phyloP scores from a whole-genome alignment of 2,888 invertebrate genomes.

The Ephialtes manifestator region DNA sequence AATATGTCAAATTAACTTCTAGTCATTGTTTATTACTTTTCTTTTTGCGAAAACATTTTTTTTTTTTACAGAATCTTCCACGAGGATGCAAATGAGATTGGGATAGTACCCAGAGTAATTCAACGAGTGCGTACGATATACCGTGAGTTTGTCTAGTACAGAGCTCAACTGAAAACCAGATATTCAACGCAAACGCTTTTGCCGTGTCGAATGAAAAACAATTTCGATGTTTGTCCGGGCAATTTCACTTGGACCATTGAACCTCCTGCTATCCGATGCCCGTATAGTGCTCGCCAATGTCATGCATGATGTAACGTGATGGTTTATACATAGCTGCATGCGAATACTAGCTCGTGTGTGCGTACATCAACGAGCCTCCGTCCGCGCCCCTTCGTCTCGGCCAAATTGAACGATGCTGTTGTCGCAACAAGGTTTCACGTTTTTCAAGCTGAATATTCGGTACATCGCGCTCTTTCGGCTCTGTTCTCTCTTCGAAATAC shows the following conservation, averaged over 20 bases:
- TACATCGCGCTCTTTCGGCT: neutral
- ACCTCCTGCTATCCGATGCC: slow-evolving; percentile 17
- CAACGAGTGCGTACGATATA: slow-evolving; percentile 17
- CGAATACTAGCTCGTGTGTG: neutral
- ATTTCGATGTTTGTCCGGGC: slow-evolving; percentile 56
- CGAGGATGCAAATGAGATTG: slow-evolving; percentile 9
- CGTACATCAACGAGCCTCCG: slow-evolving; percentile 1
- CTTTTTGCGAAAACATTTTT: neutral
- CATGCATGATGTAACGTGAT: slow-evolving; percentile 40
- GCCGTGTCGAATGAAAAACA: slow-evolving; percentile 49
- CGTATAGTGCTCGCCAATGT: slow-evolving; percentile 34
- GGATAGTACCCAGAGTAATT: slow-evolving; percentile 33
- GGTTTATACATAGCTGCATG: slow-evolving; percentile 13
- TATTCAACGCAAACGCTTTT: slow-evolving; percentile 52
- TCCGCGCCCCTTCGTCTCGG: neutral
- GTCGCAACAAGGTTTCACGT: slow-evolving; percentile 5
- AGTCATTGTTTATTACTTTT: neutral
- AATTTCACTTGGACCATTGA: slow-evolving; percentile 48
- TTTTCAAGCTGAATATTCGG: neutral
- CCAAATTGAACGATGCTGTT: slow-evolving; percentile 24
- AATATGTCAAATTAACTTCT: neutral
- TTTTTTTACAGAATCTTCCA: neutral
- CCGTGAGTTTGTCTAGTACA: slow-evolving; percentile 19
- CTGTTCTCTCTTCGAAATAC: neutral
- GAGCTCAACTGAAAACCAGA: slow-evolving; percentile 35